phyloP scores from a whole-genome alignment of 2,888 invertebrate genomes.

The Parasteatoda lunata region DNA sequence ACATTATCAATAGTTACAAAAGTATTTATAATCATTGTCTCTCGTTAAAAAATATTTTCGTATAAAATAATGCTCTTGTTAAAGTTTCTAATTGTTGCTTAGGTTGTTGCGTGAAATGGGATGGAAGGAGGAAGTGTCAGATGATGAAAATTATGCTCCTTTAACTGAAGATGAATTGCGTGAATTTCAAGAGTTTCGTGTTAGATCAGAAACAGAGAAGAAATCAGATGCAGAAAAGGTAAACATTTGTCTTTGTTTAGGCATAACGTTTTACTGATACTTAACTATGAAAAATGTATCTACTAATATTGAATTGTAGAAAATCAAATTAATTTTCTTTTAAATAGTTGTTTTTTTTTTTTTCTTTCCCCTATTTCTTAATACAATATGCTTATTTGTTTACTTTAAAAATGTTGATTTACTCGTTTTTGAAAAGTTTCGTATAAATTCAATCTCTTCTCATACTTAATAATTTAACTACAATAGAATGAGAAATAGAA shows the following conservation, averaged over 20 bases:
- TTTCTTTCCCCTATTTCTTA: not conserved
- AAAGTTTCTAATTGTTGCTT: not conserved
- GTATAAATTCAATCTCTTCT: no score
- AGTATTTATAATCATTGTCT: no score
- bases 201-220: conserved; percentile 35
- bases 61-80: no score
- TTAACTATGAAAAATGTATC: not conserved
- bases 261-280: not conserved
- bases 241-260: not conserved
- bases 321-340: not conserved
- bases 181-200: conserved; percentile 72
- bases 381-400: not conserved
- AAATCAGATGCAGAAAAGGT: conserved; percentile 23
- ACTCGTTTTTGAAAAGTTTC: no score
- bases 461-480: no score
- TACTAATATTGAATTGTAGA: not conserved
- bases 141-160: conserved; percentile 74
- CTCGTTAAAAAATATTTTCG: no score
- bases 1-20: no score
- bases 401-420: no score
- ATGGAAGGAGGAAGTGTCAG: conserved; percentile 74
- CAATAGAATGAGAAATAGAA: no score
- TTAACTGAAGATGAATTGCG: conserved; percentile 75
- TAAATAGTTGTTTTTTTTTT: not conserved
- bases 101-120: conserved; percentile 75